These are phyloP conservation scores for Tetramorium bicarinatum DNA, from an alignment of 2,888 invertebrate genomes.

Conservation along the genomic window DNA sequence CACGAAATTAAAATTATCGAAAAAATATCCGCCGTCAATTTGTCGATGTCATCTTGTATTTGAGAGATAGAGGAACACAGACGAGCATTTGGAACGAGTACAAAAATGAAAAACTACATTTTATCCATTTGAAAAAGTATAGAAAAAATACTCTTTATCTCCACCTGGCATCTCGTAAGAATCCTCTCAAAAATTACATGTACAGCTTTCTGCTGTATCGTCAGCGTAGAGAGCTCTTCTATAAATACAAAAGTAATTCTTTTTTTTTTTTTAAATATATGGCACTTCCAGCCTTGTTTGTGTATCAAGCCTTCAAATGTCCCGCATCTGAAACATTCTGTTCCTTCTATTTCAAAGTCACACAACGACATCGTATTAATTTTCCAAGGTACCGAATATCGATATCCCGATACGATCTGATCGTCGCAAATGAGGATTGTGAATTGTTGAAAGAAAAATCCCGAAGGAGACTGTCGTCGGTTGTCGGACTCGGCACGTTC, in stretches of 20 bases:
- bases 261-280: neutral
- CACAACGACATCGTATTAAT: slow-evolving; percentile 34
- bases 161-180: slow-evolving; percentile 12
- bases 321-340: slow-evolving; percentile 53
- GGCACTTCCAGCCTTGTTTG: slow-evolving; percentile 9
- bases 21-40: slow-evolving; percentile 13
- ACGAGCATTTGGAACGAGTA: slow-evolving; percentile 15
- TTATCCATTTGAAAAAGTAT: slow-evolving; percentile 31
- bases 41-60: slow-evolving; percentile 28
- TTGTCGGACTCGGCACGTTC: slow-evolving; percentile 41
- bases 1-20: neutral
- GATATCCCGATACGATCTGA: slow-evolving; percentile 5
- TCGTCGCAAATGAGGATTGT: neutral
- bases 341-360: slow-evolving; percentile 19
- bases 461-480: slow-evolving; percentile 22
- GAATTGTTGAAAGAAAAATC: slow-evolving; percentile 7
- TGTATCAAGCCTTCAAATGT: slow-evolving; percentile 41
- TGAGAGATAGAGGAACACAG: slow-evolving; percentile 32
- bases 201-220: slow-evolving; percentile 1
- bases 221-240: slow-evolving; percentile 20
- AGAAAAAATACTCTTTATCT: slow-evolving; percentile 41
- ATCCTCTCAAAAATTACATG: slow-evolving; percentile 44
- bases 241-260: slow-evolving; percentile 38
- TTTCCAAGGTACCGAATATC: neutral
- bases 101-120: slow-evolving; percentile 41